phyloP scores from a whole-genome alignment of 2,888 invertebrate genomes.

The Nephrotoma appendiculata region DNA sequence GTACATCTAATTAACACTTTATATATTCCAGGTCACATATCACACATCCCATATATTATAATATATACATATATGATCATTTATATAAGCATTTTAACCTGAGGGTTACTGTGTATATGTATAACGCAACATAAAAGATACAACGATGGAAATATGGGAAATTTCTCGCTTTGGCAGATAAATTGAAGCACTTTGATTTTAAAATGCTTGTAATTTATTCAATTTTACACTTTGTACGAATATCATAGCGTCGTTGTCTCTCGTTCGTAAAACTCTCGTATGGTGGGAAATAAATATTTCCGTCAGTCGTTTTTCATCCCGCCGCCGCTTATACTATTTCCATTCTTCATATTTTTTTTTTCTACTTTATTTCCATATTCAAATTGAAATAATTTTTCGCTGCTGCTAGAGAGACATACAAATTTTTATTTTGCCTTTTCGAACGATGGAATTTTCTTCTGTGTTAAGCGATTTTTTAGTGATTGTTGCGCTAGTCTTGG shows the following conservation, averaged over 20 bases:
- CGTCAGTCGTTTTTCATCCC: not conserved
- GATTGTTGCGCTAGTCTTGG: not conserved
- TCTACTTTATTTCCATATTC: not conserved
- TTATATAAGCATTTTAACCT: too few species aligned
- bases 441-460: not conserved
- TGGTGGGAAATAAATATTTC: not conserved
- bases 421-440: not conserved
- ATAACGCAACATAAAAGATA: not conserved
- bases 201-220: not conserved
- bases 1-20: not conserved
- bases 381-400: not conserved
- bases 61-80: not conserved
- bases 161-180: not conserved
- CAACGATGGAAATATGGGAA: not conserved
- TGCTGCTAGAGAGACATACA: not conserved
- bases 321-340: not conserved
- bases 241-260: not conserved
- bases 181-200: not conserved
- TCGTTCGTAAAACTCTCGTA: not conserved
- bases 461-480: not conserved
- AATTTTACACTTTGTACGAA: not conserved
- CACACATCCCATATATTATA: not conserved
- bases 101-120: not conserved
- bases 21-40: not conserved
- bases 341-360: not conserved